phyloP scores from a whole-genome alignment of 2,797 vertebrate genomes.

The Chelonia mydas region DNA sequence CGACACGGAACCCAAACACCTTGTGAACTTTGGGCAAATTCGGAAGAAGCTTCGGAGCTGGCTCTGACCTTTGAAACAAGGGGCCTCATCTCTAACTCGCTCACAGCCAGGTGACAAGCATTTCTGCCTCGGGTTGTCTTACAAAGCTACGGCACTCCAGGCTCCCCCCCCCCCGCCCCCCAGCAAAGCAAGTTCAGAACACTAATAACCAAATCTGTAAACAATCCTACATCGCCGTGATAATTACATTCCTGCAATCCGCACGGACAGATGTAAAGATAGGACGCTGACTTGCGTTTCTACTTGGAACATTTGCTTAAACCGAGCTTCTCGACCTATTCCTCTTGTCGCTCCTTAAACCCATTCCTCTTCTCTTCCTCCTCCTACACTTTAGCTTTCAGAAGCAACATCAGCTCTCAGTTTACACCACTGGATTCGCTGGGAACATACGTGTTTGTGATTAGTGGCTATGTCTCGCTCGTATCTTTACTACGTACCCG shows the following conservation, averaged over 20 bases:
- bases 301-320: slow-evolving; percentile 7
- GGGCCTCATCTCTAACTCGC: background rate
- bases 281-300: slow-evolving; percentile 64
- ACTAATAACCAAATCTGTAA: slow-evolving; percentile 57
- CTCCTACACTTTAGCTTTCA: background rate
- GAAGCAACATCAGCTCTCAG: slow-evolving; percentile 24
- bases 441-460: slow-evolving; percentile 5
- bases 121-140: background rate
- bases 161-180: background rate
- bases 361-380: background rate
- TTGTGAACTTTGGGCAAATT: background rate
- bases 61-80: background rate
- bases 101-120: background rate
- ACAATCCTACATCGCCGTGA: slow-evolving; percentile 58
- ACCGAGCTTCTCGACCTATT: background rate
- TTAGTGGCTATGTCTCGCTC: slow-evolving; percentile 25
- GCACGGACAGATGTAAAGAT: slow-evolving; percentile 61
- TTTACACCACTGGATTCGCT: slow-evolving; percentile 2
- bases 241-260: slow-evolving; percentile 58
- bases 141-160: background rate
- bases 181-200: background rate
- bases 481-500: slow-evolving; percentile 16
- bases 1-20: background rate
- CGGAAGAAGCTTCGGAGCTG: background rate
- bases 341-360: background rate